Evolutionary conservation across 1,140 invertebrate genomes (phyloP).

Genomic region (Heliconius hewitsoni): DNA sequence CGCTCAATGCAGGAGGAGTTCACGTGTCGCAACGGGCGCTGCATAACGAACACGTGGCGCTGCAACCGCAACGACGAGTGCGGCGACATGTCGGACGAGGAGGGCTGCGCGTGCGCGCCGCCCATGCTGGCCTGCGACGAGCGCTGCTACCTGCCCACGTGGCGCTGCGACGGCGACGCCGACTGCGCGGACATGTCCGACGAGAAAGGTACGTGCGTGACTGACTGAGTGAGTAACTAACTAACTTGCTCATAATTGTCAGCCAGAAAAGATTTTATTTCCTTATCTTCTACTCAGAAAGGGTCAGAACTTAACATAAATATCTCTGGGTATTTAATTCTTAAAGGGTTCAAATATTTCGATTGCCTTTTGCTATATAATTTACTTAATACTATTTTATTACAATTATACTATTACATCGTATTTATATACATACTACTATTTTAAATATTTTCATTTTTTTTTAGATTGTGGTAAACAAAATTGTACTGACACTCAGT

Average conservation of each 20-base stretch:
- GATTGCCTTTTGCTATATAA: no score
- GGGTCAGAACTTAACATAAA: no score
- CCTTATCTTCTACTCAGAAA: no score
- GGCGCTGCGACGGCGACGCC: conserved; percentile 85
- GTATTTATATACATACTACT: no score
- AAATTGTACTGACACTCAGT: conserved; percentile 75
- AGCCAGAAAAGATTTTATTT: no score
- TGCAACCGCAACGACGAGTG: conserved; percentile 96
- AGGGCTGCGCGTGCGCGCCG: conserved; percentile 89
- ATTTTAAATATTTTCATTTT: no score
- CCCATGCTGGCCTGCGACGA: conserved; percentile 86
- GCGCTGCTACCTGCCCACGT: conserved; percentile 83
- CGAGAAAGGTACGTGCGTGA: conserved; percentile 54
- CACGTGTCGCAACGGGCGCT: conserved; percentile 84
- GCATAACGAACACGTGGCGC: conserved; percentile 86
- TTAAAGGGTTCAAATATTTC: no score
- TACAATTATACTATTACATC: no score
- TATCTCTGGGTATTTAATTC: no score
- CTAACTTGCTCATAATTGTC: no score
- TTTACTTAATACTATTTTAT: no score
- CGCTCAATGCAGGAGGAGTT: conserved; percentile 81
- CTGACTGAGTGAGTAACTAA: no score
- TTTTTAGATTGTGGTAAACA: conserved; percentile 55
- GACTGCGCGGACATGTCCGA: conserved; percentile 85
- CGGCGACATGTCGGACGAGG: conserved; percentile 93